Evolutionary conservation across 2,797 vertebrate species (phyloP).

Genomic region (Stomatorhinus walkeri): DNA sequence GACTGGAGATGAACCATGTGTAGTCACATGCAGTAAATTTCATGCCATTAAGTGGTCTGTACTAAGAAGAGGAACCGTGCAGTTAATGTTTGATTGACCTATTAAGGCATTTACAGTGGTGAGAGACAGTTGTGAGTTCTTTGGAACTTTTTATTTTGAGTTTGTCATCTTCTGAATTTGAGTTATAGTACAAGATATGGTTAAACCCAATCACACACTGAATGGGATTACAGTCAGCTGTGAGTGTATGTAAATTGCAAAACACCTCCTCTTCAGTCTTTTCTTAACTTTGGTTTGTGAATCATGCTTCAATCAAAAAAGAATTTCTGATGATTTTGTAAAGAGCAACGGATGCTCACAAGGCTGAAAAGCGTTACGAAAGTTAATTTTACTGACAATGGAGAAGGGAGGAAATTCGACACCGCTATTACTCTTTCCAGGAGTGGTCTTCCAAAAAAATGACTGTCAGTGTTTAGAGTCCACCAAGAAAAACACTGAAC

Average conservation of each 20-base stretch:
- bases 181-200: background rate
- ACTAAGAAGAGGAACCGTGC: background rate
- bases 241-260: background rate
- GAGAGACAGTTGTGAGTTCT: background rate
- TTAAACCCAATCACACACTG: background rate
- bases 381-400: conserved; percentile 2
- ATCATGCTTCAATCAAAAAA: background rate
- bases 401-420: background rate
- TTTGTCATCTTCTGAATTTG: background rate
- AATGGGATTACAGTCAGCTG: background rate
- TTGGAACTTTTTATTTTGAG: background rate
- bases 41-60: background rate
- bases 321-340: background rate
- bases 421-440: background rate
- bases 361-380: background rate
- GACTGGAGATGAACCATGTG: background rate
- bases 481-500: background rate
- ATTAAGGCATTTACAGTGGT: background rate
- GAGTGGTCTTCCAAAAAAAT: background rate
- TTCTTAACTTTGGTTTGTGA: background rate
- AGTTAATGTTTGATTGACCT: background rate
- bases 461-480: background rate
- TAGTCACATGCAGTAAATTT: background rate
- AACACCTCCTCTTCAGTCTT: background rate
- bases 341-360: background rate